Base-by-base conservation (phyloP, 2,888 invertebrate genomes). In the Myopa tessellatipennis region DNA sequence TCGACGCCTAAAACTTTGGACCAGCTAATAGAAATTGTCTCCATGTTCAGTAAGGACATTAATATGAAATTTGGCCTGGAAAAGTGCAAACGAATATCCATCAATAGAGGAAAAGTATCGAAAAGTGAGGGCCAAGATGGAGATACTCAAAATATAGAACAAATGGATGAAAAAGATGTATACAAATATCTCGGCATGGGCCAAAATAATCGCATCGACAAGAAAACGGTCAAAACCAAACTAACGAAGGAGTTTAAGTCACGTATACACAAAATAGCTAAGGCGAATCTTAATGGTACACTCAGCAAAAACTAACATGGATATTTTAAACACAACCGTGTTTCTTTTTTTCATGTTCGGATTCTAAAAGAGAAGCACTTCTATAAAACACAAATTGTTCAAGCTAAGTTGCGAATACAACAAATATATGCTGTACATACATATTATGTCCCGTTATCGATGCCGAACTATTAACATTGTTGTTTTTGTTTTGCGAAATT, bases 141-240 rank as follows among this genome's bases (percentile, higher is more conserved):
- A 52, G 36, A 26, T 10, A 55, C 16, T 52, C 12, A 58, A 55
- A 50, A 72, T 18, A 75, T 79, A 55, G n/a, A n/a, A n/a, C n/a
- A n/a, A n/a, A n/a, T n/a, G n/a, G n/a, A n/a, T n/a, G n/a, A n/a
- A n/a, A n/a, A n/a, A 55, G 55, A 79, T 14, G n/a, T 79, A 1
- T 74, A 77, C 8, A 79, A 69, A 74, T 79, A 79, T 63, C 36
- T 79, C n/a, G n/a, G n/a, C n/a, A n/a, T n/a, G n/a, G n/a, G n/a
- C n/a, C n/a, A n/a, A n/a, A n/a, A n/a, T n/a, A n/a, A n/a, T n/a
- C n/a, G n/a, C n/a, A 69, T 79, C n/a, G 65, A 73, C 16, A 72
- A 68, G 16, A 73, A 70, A 60, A 34, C 34, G 3, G 73, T 79
- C 4, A 78, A 79, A 52, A 61, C 10, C 7, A 77, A 73, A 4